These are phyloP conservation scores for Scophthalmus maximus DNA, from an alignment of 2,113 vertebrate species.

Conservation along the genomic window DNA sequence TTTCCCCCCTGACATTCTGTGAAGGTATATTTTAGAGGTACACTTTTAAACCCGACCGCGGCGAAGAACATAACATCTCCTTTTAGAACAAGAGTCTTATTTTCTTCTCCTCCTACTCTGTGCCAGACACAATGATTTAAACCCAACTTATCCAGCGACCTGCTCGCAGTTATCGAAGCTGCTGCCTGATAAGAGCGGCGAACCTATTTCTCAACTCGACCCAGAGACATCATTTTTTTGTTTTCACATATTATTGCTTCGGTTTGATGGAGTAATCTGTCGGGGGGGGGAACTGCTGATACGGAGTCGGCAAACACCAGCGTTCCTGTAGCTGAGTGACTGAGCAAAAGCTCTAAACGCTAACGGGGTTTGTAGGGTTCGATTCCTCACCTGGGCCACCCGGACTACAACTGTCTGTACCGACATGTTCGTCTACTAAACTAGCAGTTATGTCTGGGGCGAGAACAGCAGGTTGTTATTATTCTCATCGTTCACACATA, in stretches of 20 bases:
- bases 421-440: no score
- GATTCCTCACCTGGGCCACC: background rate
- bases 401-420: no score
- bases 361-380: background rate
- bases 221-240: slow-evolving; percentile 49
- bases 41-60: slow-evolving; percentile 23
- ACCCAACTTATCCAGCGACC: slow-evolving; percentile 31
- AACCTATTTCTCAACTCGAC: slow-evolving; percentile 49
- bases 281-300: slow-evolving; percentile 20
- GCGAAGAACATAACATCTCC: slow-evolving; percentile 24
- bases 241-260: slow-evolving; percentile 46
- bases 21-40: slow-evolving; percentile 7
- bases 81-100: slow-evolving; percentile 35
- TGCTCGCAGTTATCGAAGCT: slow-evolving; percentile 47
- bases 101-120: background rate
- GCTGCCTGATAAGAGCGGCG: slow-evolving; percentile 43
- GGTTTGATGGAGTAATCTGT: slow-evolving; percentile 49
- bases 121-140: slow-evolving; percentile 42
- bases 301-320: background rate
- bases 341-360: background rate
- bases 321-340: background rate
- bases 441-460: no score
- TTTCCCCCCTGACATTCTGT: slow-evolving; percentile 27
- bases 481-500: no score
- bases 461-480: no score